A percentile compares a stretch with the other conserved stretches of the same genome.
Evolutionary conservation across 2,888 invertebrate species (phyloP).

Genomic region (Myopa tessellatipennis): DNA sequence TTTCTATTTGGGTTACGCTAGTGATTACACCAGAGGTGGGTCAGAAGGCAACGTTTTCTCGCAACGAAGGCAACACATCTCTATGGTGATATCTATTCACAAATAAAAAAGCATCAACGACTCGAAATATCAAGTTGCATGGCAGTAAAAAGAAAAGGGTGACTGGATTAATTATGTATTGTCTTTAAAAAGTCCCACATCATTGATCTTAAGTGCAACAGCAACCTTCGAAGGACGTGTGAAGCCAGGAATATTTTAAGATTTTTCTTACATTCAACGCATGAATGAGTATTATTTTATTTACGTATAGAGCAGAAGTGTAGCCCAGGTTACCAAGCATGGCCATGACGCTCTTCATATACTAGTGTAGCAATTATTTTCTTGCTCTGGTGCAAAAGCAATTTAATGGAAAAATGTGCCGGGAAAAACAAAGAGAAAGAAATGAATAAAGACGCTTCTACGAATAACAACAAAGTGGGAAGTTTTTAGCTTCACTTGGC

Average conservation of each 20-base stretch:
- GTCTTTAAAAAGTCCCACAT: no score
- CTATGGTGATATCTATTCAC: background rate
- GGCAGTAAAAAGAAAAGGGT: no score
- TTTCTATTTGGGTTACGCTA: background rate
- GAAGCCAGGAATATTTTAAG: no score
- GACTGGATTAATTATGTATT: no score
- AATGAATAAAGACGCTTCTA: background rate
- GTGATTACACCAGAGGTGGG: background rate
- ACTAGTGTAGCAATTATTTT: constrained; percentile 15
- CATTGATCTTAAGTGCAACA: no score
- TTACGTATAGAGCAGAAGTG: background rate
- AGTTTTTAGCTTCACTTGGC: no score
- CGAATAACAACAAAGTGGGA: background rate
- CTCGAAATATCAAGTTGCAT: no score
- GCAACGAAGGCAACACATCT: background rate
- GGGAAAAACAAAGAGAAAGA: background rate
- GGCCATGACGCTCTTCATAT: no score
- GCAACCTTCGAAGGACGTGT: no score
- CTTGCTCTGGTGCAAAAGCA: constrained; percentile 10
- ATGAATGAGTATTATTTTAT: no score
- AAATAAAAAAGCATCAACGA: background rate
- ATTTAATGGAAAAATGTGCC: background rate
- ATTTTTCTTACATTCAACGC: no score
- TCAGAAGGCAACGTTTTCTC: background rate
- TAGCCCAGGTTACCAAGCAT: background rate